Conservation (phyloP, 2,113 vertebrate genomes). For the Aviceda subcristata region DNA sequence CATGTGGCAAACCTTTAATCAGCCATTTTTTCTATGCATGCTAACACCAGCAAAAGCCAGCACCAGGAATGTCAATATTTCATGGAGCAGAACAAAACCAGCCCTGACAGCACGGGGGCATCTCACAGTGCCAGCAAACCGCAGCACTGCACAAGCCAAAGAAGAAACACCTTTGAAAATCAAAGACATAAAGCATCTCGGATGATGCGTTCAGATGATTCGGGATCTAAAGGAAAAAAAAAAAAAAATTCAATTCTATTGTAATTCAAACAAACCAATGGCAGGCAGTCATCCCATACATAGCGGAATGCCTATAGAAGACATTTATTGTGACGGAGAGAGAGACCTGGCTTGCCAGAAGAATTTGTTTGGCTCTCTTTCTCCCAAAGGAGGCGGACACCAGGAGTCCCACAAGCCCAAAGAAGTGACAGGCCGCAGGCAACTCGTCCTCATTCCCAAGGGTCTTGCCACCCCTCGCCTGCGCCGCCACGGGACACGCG, state of each 20-base stretch:
- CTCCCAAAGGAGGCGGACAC: neutral
- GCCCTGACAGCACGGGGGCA: neutral
- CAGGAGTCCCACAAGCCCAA: neutral
- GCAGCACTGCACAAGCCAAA: neutral
- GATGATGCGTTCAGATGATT: rapidly evolving
- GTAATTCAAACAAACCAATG: neutral
- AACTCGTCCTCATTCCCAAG: neutral
- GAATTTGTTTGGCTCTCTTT: neutral
- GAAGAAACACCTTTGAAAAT: slow-evolving; percentile 15
- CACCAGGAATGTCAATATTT: neutral
- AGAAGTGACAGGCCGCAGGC: neutral
- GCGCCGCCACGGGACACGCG: too few species aligned
- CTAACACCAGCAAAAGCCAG: slow-evolving; percentile 14
- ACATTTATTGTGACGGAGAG: neutral
- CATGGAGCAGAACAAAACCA: slow-evolving; percentile 1
- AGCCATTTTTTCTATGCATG: neutral
- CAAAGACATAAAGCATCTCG: neutral
- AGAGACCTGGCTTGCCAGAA: neutral
- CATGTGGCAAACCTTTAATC: slow-evolving; percentile 61
- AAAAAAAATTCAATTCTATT: neutral
- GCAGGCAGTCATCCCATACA: neutral
- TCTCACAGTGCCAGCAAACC: neutral
- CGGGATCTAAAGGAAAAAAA: neutral
- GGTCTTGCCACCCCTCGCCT: neutral
- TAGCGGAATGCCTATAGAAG: neutral